These are phyloP conservation scores for Drosophila bocqueti DNA, from an alignment of 1,140 invertebrate genomes.

Conservation along the genomic window DNA sequence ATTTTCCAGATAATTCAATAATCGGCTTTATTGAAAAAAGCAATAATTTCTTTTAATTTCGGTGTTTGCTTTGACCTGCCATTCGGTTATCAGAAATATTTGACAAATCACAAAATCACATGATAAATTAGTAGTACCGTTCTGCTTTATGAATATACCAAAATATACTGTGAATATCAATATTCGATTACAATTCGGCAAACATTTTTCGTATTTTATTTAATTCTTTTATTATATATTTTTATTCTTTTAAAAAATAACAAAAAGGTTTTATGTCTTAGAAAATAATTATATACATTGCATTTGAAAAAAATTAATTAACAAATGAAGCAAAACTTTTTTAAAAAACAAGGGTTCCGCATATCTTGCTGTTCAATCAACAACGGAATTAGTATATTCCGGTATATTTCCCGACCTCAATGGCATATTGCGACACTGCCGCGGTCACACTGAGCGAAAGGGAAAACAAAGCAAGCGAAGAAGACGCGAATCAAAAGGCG, in stretches of 20 bases:
- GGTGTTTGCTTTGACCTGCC: conserved; percentile 49
- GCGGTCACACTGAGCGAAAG: conserved; percentile 38
- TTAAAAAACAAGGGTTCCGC: too few species aligned
- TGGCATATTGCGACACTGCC: neutral
- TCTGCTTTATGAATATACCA: neutral
- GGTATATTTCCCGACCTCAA: neutral
- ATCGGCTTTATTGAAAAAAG: conserved; percentile 32
- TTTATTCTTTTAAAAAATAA: too few species aligned
- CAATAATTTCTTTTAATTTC: conserved; percentile 39
- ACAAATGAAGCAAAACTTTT: too few species aligned
- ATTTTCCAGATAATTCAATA: conserved; percentile 27
- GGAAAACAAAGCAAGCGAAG: conserved; percentile 47
- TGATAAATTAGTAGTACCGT: conserved; percentile 47
- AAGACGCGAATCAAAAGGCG: conserved; percentile 57
- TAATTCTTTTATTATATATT: too few species aligned
- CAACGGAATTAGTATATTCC: neutral
- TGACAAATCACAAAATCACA: conserved; percentile 66
- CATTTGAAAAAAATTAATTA: too few species aligned
- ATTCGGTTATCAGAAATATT: conserved; percentile 51
- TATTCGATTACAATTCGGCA: conserved; percentile 13
- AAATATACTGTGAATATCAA: conserved; percentile 2
- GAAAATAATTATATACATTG: too few species aligned
- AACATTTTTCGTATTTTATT: neutral
- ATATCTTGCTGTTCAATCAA: too few species aligned
- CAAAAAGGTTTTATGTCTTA: too few species aligned